phyloP scores from a whole-genome alignment of 2,113 vertebrate species.

The Chascanopsetta lugubris region DNA sequence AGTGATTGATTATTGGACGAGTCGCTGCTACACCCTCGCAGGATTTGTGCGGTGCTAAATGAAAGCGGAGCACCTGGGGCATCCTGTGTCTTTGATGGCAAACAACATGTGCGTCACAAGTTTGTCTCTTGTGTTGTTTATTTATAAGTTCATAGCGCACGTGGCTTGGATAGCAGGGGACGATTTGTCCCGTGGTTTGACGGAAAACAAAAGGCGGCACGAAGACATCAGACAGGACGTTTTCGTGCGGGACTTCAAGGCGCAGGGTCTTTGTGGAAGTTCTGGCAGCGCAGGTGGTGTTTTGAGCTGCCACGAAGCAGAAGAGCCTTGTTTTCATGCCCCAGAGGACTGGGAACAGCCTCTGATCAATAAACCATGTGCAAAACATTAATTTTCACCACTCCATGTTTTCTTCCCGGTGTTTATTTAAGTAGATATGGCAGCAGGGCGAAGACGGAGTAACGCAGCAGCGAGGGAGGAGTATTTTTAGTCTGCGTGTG shows the following conservation, averaged over 20 bases:
- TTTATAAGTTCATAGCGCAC: neutral
- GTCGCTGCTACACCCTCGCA: constrained; percentile 6
- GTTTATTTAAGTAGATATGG: constrained; percentile 24
- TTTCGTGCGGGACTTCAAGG: neutral
- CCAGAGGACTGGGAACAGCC: constrained; percentile 8
- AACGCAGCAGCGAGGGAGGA: constrained; percentile 1
- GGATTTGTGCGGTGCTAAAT: constrained; percentile 9
- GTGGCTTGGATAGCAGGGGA: neutral
- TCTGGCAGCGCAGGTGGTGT: neutral
- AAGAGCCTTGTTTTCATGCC: neutral
- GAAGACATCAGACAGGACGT: constrained; percentile 2
- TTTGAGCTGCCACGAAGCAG: neutral
- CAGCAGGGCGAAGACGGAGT: constrained; percentile 12
- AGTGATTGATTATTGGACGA: constrained; percentile 44
- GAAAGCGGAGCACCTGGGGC: constrained; percentile 24
- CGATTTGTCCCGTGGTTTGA: neutral
- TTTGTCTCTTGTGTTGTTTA: constrained; percentile 12
- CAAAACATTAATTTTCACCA: neutral
- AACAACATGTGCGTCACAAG: neutral
- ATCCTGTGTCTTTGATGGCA: constrained; percentile 15
- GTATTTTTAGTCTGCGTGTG: constrained; percentile 42
- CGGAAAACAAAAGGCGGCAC: neutral
- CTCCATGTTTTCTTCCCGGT: neutral
- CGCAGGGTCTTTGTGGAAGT: constrained; percentile 10
- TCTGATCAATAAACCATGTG: constrained; percentile 39